A percentile compares a stretch with the other conserved stretches of the same genome.
Evolutionary conservation across 2,797 vertebrate species (phyloP).

Genomic region (Melanotaenia trifasciata): DNA sequence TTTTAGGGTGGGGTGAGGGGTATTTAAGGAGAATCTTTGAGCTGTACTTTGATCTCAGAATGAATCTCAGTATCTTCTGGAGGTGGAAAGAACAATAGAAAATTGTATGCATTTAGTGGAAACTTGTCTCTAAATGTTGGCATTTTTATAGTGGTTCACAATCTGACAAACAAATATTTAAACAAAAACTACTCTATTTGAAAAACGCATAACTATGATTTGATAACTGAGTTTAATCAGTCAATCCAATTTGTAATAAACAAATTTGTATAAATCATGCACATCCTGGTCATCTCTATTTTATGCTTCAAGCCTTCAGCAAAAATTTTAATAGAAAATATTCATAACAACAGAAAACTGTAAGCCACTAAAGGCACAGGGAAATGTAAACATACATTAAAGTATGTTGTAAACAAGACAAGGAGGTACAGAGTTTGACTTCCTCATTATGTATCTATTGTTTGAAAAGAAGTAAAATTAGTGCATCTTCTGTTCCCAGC

Average conservation of each 20-base stretch:
- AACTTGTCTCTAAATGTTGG: background rate
- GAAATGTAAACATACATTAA: background rate
- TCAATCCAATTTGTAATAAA: background rate
- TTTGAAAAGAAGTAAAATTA: background rate
- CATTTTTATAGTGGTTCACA: background rate
- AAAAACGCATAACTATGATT: background rate
- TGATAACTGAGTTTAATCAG: background rate
- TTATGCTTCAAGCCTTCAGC: background rate
- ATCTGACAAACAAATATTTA: background rate
- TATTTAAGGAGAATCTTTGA: constrained; percentile 34
- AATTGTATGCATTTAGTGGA: background rate
- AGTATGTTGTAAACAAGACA: background rate
- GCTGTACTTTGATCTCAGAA: constrained; percentile 27
- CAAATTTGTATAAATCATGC: background rate
- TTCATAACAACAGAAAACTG: background rate
- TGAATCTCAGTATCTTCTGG: constrained; percentile 8
- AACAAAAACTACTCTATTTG: background rate
- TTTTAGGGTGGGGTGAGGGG: constrained; percentile 37
- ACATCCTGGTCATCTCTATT: background rate
- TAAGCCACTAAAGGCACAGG: background rate
- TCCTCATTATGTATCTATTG: background rate
- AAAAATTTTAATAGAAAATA: background rate
- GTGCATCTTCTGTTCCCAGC: background rate
- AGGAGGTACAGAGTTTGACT: background rate
- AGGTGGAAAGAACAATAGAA: constrained; percentile 1